These are phyloP conservation scores for Labeo calbasu DNA, from an alignment of 2,797 vertebrate species.

Conservation along the genomic window DNA sequence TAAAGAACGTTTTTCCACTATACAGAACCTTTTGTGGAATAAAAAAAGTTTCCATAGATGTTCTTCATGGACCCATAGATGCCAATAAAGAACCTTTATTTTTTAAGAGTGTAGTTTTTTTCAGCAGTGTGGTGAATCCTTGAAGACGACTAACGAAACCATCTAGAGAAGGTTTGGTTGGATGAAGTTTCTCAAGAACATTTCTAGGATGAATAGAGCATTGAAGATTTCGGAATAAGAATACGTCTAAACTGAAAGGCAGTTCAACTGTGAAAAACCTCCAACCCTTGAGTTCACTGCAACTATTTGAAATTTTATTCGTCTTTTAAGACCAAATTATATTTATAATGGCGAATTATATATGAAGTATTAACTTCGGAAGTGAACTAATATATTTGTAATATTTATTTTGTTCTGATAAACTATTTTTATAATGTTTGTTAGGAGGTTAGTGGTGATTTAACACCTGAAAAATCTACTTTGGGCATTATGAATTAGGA, in stretches of 20 bases:
- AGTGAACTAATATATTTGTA: conserved; percentile 57
- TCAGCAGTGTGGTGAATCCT: not conserved
- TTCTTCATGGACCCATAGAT: not conserved
- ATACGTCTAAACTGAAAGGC: not conserved
- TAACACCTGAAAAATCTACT: not conserved
- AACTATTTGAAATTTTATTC: conserved; percentile 7
- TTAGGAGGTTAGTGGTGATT: not conserved
- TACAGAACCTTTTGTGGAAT: not conserved
- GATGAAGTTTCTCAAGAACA: not conserved
- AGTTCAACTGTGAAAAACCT: conserved; percentile 20
- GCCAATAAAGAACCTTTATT: not conserved
- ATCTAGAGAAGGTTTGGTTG: not conserved
- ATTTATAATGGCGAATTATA: conserved; percentile 46
- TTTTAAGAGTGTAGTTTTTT: not conserved
- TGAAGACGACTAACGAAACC: not conserved
- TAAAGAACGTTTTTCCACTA: not conserved
- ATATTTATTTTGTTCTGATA: conserved; percentile 61
- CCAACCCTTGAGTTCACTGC: not conserved
- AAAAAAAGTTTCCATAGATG: not conserved
- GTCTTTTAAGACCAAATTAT: conserved; percentile 54
- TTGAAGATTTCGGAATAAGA: not conserved
- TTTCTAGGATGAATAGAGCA: not conserved
- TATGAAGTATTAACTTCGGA: conserved; percentile 37
- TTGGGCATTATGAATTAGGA: not conserved
- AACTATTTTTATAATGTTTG: conserved; percentile 47